A percentile compares a stretch with the other conserved stretches of the same genome.
Conservation (phyloP, 2,888 invertebrate genomes). For the Sipunculus nudus region DNA sequence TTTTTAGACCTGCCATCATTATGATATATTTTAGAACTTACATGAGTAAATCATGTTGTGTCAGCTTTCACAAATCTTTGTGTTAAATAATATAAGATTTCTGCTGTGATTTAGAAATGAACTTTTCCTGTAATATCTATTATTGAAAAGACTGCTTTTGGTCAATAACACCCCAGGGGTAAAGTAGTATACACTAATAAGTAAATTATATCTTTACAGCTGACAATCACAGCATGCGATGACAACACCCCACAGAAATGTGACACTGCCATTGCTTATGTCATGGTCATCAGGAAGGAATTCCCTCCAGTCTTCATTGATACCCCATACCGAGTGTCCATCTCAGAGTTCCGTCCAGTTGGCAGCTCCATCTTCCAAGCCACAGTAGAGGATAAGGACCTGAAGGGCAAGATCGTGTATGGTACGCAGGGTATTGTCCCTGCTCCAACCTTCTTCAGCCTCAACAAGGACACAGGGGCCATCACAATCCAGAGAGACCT, state of each 20-base stretch:
- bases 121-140: neutral
- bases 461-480: slow-evolving; percentile 43
- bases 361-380: slow-evolving; percentile 31
- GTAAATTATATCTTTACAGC: slow-evolving; percentile 25
- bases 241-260: slow-evolving; percentile 37
- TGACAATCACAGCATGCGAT: slow-evolving; percentile 41
- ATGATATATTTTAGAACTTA: too few species aligned
- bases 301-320: slow-evolving; percentile 37
- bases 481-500: slow-evolving; percentile 45
- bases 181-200: too few species aligned
- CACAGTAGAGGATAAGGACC: slow-evolving; percentile 26
- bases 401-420: slow-evolving; percentile 31
- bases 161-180: too few species aligned
- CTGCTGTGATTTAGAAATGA: too few species aligned
- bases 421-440: slow-evolving; percentile 33
- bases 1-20: too few species aligned
- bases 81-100: too few species aligned
- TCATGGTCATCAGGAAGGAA: slow-evolving; percentile 27
- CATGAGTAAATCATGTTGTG: too few species aligned
- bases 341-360: slow-evolving; percentile 43
- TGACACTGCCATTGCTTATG: slow-evolving; percentile 31
- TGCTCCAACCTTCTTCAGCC: slow-evolving; percentile 46
- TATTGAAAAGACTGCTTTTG: too few species aligned
- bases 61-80: too few species aligned
- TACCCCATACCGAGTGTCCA: slow-evolving; percentile 42